Evolutionary conservation across 64 coral and sea anemone species (phyloP).

Genomic region (Stylophora pistillata): DNA sequence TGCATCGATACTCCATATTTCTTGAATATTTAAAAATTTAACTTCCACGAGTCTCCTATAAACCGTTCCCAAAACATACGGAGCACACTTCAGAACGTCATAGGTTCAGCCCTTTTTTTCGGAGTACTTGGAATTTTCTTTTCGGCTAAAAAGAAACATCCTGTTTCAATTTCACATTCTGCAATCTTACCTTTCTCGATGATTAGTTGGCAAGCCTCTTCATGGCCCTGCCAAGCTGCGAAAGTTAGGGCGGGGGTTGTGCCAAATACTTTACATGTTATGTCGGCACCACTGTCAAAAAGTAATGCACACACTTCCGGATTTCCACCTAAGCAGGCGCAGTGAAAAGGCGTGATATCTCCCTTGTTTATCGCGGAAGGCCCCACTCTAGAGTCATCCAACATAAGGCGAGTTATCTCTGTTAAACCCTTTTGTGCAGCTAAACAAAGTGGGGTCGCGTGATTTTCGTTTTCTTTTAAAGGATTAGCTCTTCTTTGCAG

Average conservation of each 20-base stretch:
- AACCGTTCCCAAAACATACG: too few relatives aligned
- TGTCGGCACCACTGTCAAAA: background rate
- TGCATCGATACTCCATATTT: too few relatives aligned
- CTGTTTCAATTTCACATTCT: background rate
- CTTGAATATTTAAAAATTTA: too few relatives aligned
- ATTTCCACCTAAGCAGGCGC: conserved; percentile 7
- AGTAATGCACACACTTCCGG: conserved; percentile 22
- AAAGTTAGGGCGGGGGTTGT: background rate
- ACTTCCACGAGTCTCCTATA: too few relatives aligned
- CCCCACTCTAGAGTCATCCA: background rate
- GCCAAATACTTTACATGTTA: background rate
- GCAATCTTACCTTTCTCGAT: conserved; percentile 4
- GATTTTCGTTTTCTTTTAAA: conserved; percentile 7
- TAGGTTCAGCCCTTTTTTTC: too few relatives aligned
- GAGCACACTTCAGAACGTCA: too few relatives aligned
- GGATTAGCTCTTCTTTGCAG: conserved; percentile 62
- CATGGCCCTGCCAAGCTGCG: background rate
- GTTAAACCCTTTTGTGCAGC: conserved; percentile 23
- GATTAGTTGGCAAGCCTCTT: background rate
- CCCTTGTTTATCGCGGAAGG: background rate
- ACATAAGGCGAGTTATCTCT: conserved; percentile 41
- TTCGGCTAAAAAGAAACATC: too few relatives aligned
- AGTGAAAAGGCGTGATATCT: background rate
- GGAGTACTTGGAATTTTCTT: too few relatives aligned
- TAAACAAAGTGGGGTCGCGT: conserved; percentile 27